Base-by-base conservation (phyloP, 2,797 vertebrate species). In the Argyrosomus regius region DNA sequence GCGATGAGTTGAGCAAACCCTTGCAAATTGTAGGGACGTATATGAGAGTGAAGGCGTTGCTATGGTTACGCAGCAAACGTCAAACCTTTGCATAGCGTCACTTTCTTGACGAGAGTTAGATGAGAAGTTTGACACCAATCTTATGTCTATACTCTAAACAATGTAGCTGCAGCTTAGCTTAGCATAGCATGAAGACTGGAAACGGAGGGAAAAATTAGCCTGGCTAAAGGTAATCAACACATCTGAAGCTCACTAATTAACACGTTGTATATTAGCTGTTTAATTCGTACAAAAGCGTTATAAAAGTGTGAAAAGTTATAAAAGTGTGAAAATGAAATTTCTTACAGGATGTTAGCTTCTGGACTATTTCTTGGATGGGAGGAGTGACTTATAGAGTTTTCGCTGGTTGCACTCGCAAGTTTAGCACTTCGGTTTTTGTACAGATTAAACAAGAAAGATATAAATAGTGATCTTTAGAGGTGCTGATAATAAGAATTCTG, bases 1-100 rank as follows among this genome's bases (percentile, higher is more conserved):
- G 18, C 22, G 26, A 66, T 58, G 48, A 74, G 31, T 8, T 43
- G 26, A 80, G 8, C 26, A 65, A 77, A 73, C 20, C 45, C 31
- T 45, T 16, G 22, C 43, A 72, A 35, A 60, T 26, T 64, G 26
- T 17, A 12, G n/a, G 13, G 20, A 65, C 6, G 49, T 11, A 26
- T 20, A 24, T 18, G 41, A 31, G 53, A 68, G 5, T 54, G 16
- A 0, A 24, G 8, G 13, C 31, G 26, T 31, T 17, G 31, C 31
- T 10, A 22, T 10, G 16, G 26, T 31, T 7, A 12, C 39, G 48
- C 22, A 48, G 58, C 64, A 43, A 24, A 52, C 10, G 39, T 50
- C 3, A 48, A 16, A 45, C 41, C 0, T 77, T 62, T 39, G 3
- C 13, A 22, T 6, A 17, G 17, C 18, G 12, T 54, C 35, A 43